phyloP scores from a whole-genome alignment of 92 coral and sea anemone genomes.

The Phymanthus crucifer region DNA sequence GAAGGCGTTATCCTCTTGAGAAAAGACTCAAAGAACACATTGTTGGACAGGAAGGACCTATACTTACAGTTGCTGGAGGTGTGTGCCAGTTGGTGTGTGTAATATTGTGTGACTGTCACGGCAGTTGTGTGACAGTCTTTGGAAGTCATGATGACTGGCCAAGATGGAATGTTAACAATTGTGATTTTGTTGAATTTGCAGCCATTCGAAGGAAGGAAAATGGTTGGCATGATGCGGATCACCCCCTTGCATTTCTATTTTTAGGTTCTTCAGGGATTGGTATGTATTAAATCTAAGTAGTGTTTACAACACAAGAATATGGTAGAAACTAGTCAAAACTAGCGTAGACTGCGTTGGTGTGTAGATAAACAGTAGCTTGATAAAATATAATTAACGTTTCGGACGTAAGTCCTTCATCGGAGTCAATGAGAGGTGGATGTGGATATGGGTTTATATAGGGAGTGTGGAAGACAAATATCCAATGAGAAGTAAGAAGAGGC shows the following conservation, averaged over 20 bases:
- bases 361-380: too few species aligned
- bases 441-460: too few species aligned
- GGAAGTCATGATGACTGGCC: neutral
- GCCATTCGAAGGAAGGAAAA: conserved; percentile 96
- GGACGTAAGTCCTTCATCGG: too few species aligned
- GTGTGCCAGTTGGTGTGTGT: neutral
- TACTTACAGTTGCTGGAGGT: conserved; percentile 96
- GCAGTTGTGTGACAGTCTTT: neutral
- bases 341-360: too few species aligned
- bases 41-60: conserved; percentile 97
- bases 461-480: too few species aligned
- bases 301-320: too few species aligned
- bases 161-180: neutral
- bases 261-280: conserved; percentile 99
- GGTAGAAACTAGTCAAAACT: too few species aligned
- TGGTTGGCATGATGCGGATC: conserved; percentile 99
- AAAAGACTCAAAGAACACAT: conserved; percentile 87
- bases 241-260: conserved; percentile 89
- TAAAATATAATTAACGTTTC: too few species aligned
- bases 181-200: conserved; percentile 4
- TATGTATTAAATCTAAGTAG: too few species aligned
- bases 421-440: too few species aligned
- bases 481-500: too few species aligned
- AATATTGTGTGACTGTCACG: too few species aligned
- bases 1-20: conserved; percentile 89